Conservation (phyloP, 2,888 invertebrate genomes). For the Volucella inanis region DNA sequence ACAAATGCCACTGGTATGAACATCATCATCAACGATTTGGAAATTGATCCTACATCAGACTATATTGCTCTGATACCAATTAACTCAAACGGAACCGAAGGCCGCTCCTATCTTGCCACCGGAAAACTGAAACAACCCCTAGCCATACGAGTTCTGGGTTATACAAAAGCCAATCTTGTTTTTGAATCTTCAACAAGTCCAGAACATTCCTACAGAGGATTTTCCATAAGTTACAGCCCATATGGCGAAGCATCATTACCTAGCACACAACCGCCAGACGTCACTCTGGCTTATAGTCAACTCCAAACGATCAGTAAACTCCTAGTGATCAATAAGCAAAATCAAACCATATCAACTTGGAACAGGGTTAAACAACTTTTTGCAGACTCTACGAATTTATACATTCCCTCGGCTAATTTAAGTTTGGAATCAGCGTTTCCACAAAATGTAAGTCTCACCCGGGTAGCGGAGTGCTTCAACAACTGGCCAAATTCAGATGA, state of each 20-base stretch:
- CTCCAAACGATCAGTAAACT: constrained; percentile 54
- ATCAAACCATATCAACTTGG: constrained; percentile 74
- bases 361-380: constrained; percentile 60
- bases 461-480: constrained; percentile 71
- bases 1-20: constrained; percentile 69
- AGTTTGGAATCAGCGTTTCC: constrained; percentile 56
- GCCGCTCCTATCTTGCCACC: constrained; percentile 65
- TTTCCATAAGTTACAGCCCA: constrained; percentile 65
- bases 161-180: constrained; percentile 52
- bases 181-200: constrained; percentile 57
- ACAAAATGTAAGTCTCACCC: constrained; percentile 71
- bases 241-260: constrained; percentile 55
- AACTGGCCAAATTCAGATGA: constrained; percentile 70
- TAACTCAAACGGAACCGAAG: constrained; percentile 46
- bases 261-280: constrained; percentile 64
- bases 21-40: constrained; percentile 68
- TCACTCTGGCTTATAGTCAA: constrained; percentile 62
- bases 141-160: constrained; percentile 56
- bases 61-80: constrained; percentile 65
- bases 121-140: constrained; percentile 71
- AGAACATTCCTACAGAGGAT: constrained; percentile 64
- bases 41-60: constrained; percentile 72
- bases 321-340: constrained; percentile 44
- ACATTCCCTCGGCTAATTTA: constrained; percentile 22
- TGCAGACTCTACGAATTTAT: constrained; percentile 67